Evolutionary conservation across 2,888 invertebrate species (phyloP), one percentile per base, ranked within the genome.

Genomic region (Cataglyphis altisquamis): DNA sequence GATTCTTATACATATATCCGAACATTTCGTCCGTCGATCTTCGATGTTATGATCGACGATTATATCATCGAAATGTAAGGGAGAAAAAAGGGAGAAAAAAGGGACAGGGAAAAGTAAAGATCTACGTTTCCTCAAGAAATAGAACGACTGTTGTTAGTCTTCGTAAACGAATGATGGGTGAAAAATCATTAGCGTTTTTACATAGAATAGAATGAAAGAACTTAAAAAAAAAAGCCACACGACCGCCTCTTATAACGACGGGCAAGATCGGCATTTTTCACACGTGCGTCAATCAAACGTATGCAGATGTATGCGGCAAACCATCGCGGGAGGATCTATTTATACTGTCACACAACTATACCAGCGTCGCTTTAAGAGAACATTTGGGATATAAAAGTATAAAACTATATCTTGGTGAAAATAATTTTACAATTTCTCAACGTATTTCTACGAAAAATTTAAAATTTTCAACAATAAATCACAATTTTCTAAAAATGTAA

Each of bases 21-120:
- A 88, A 88, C 91, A 92, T 92, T 93, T 92, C 92, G 90, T 93
- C 92, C 92, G 92, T 91, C 89, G 86, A 92, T 93, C 93, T 93
- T 93, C 88, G 91, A 92, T 94, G 92, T 93, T 93, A 90, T 83
- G n/a, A 82, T 74, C 64, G 74, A 64, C 64, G 32, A 48, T 18
- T 36, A 29, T 75, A 75, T 64, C 74, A 75, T 75, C 64, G 74
- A 48, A 21, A 32, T 63, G n/a, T 62, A 25, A 10, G 74, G 29
- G 45, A 41, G 57, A 39, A 39, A 64, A 63, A 25, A 10, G 74
- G 29, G 45, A 41, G 57, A 39, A 39, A 64, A 63, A 36, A 36
- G 52, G 52, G 60, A 62, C 62, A 73, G 62, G 57, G 55, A 21
- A 25, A 25, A 48, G 52, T n/a, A 18, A 52, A 18, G 39, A 21